Conservation (phyloP, 1,140 invertebrate species). For the Plectus sambesii region DNA sequence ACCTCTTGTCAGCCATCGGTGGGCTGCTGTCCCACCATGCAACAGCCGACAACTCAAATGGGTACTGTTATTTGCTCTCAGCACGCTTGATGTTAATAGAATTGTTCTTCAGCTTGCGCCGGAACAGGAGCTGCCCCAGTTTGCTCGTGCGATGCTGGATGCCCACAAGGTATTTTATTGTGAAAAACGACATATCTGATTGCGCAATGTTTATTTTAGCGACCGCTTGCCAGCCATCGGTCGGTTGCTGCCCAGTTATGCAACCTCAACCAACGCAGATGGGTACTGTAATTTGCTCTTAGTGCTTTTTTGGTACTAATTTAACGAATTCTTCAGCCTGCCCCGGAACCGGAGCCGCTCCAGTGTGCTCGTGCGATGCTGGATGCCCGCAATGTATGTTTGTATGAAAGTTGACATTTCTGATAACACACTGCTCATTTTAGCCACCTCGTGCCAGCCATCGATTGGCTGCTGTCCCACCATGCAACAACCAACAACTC, state of each 20-base stretch:
- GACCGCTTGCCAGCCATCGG: slow-evolving; percentile 20
- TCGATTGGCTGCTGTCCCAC: slow-evolving; percentile 16
- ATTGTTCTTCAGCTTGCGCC: slow-evolving; percentile 18
- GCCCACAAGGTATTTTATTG: too few species aligned
- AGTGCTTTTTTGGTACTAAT: too few species aligned
- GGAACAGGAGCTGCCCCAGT: slow-evolving; percentile 1
- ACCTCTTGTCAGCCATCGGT: slow-evolving; percentile 19
- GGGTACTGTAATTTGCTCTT: too few species aligned
- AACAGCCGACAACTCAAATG: slow-evolving; percentile 11
- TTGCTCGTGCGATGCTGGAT: neutral
- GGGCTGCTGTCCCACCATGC: slow-evolving; percentile 14
- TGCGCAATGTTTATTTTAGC: too few species aligned
- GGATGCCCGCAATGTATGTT: too few species aligned
- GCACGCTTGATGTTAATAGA: slow-evolving; percentile 4
- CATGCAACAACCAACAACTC: slow-evolving; percentile 11
- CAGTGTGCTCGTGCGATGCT: too few species aligned
- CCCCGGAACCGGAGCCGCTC: slow-evolving; percentile 21
- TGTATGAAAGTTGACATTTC: too few species aligned
- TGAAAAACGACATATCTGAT: too few species aligned
- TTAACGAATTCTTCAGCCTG: slow-evolving; percentile 22
- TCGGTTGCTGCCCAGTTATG: slow-evolving; percentile 25
- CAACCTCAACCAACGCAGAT: too few species aligned
- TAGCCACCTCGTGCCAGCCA: too few species aligned
- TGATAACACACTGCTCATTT: too few species aligned
- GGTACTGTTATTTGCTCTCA: slow-evolving; percentile 25